Evolutionary conservation across 2,888 invertebrate species (phyloP), one percentile per base, ranked within the genome.

Genomic region (Ormyrus labotus): DNA sequence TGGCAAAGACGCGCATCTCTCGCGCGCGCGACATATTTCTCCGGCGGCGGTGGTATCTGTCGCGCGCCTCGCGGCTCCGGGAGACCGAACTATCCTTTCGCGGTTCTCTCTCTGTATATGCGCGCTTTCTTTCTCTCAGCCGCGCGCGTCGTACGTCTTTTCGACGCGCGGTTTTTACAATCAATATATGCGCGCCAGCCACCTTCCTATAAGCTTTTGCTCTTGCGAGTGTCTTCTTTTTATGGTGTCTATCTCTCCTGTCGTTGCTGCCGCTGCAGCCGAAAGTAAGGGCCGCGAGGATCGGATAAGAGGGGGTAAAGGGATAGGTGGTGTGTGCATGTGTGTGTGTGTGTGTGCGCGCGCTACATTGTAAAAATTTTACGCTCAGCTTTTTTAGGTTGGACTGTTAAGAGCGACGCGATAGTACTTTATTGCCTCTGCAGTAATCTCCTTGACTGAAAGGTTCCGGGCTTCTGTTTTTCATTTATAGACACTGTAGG

Each of bases 391-490:
- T 77, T 58, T 69, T 73, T 64, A 64, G 73, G 63, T 19, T 63
- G 34, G 50, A 70, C 77, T 70, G 45, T 69, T 76, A 70, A 77
- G 57, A 10, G 70, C 11, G 47, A 48, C 57, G 64, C 77, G 70
- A 77, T 77, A 70, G 77, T 70, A 69, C 63, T 77, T 77, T 77
- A 77, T 57, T 13, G 55, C 63, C 60, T 6, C n/a, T 55, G 19
- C 55, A 5, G 70, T 58, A 64, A 70, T 77, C 63, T n/a, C 45
- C 11, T 53, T 57, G 63, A 53, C n/a, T 10, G 47, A 60, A 60
- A 53, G 64, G 45, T 11, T 67, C 2, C 6, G 6, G 55, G 11
- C 57, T 57, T 55, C 47, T 51, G 6, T 47, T 34, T 53, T 55
- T 13, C 51, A 51, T 75, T 75, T 60, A 34, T 61, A 50, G 11